Conservation (phyloP, 2,113 vertebrate genomes). For the Typhlomys cinereus region DNA sequence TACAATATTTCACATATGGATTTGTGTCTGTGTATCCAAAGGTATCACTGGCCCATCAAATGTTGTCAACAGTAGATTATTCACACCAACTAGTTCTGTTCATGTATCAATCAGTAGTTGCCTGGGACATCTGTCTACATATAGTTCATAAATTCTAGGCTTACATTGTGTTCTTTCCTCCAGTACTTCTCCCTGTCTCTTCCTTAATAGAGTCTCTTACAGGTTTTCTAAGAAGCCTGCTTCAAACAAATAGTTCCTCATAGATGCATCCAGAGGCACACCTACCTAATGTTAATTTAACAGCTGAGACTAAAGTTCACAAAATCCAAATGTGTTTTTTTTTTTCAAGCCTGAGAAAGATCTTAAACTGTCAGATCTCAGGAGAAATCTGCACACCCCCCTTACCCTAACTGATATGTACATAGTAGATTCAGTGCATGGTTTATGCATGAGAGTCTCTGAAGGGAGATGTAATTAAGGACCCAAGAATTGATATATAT, state of each 20-base stretch:
- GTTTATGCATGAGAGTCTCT: not conserved
- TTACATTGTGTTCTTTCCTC: not conserved
- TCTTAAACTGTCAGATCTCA: not conserved
- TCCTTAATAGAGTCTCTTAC: not conserved
- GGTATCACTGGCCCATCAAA: not conserved
- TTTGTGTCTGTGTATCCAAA: conserved; percentile 38
- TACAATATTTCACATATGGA: conserved; percentile 40
- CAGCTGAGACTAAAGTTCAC: not conserved
- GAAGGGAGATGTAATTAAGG: not conserved
- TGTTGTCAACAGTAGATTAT: conserved; percentile 21
- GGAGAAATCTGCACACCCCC: not conserved
- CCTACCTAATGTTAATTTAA: too few relatives aligned
- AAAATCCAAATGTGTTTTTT: not conserved
- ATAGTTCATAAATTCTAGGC: not conserved
- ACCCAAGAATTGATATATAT: too few relatives aligned
- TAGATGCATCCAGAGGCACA: too few relatives aligned
- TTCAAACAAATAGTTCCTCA: too few relatives aligned
- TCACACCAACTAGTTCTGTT: not conserved
- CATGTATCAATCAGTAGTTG: not conserved
- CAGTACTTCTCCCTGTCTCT: too few relatives aligned
- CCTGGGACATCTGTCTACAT: not conserved
- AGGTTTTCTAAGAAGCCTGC: too few relatives aligned
- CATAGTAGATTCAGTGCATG: not conserved
- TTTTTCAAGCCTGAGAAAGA: not conserved
- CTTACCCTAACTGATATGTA: too few relatives aligned